phyloP scores from a whole-genome alignment of 1,140 invertebrate species.

The Periplaneta americana region DNA sequence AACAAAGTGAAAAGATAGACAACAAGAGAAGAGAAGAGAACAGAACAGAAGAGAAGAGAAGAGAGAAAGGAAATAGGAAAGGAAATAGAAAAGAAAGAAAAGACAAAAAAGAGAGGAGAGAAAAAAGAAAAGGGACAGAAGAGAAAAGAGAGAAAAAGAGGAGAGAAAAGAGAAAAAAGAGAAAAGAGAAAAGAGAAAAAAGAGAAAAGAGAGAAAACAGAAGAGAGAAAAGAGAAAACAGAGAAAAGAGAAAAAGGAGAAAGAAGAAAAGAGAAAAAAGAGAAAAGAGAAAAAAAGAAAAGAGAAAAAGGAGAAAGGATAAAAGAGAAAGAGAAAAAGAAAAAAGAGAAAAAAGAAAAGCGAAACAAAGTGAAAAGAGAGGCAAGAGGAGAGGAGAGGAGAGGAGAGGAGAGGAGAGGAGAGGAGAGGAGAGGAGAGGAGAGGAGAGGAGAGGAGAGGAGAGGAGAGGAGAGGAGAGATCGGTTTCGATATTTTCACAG shows the following conservation, averaged over 20 bases:
- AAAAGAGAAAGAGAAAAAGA: neutral
- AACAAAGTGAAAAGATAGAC: neutral
- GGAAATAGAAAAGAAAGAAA: too few relatives aligned
- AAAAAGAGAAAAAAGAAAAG: neutral
- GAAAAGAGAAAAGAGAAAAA: neutral
- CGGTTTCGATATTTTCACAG: too few relatives aligned
- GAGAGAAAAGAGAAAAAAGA: neutral
- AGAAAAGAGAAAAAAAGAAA: neutral
- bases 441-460: neutral
- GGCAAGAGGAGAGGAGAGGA: neutral
- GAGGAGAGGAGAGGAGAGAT: neutral
- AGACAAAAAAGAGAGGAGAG: neutral
- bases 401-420: neutral
- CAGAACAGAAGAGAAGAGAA: too few relatives aligned
- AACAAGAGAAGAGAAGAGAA: too few relatives aligned
- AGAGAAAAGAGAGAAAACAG: neutral
- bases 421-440: neutral
- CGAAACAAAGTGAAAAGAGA: neutral
- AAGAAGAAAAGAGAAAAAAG: neutral
- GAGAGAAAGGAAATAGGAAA: too few relatives aligned
- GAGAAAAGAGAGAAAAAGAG: too few relatives aligned
- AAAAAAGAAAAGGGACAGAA: neutral
- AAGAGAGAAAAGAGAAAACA: neutral
- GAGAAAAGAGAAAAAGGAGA: neutral
- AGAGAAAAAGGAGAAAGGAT: neutral